A percentile compares a stretch with the other conserved stretches of the same genome.
phyloP scores from a whole-genome alignment of 2,888 invertebrate genomes.

The Ceratothoa steindachneri region DNA sequence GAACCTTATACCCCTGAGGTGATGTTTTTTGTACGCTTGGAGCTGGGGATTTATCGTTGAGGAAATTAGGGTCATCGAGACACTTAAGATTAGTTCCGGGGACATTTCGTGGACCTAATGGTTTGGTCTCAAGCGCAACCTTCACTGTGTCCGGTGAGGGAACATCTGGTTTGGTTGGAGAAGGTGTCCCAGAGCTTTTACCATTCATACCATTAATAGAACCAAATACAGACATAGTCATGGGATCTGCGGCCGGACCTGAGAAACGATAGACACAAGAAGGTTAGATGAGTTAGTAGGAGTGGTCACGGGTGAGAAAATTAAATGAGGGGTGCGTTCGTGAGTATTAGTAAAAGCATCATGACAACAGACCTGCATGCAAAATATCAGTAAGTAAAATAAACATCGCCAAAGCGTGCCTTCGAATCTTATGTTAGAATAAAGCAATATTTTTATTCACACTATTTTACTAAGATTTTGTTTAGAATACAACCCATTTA shows the following conservation, averaged over 20 bases:
- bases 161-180: slow-evolving; percentile 45
- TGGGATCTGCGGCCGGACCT: slow-evolving; percentile 40
- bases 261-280: slow-evolving; percentile 18
- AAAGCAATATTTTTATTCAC: background rate
- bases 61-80: slow-evolving; percentile 46
- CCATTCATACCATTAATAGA: slow-evolving; percentile 47
- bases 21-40: slow-evolving; percentile 24
- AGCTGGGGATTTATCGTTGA: slow-evolving; percentile 32
- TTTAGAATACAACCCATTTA: background rate
- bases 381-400: too few relatives aligned
- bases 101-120: slow-evolving; percentile 34
- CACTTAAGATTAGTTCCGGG: slow-evolving; percentile 46
- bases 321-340: background rate
- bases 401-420: too few relatives aligned
- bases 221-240: slow-evolving; percentile 46
- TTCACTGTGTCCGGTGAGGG: slow-evolving; percentile 31
- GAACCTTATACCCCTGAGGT: slow-evolving; percentile 34
- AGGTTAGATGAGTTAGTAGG: too few relatives aligned
- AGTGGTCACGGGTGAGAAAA: slow-evolving; percentile 1
- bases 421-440: background rate
- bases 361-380: too few relatives aligned
- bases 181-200: slow-evolving; percentile 45
- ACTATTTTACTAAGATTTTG: background rate
- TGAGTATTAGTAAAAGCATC: background rate
- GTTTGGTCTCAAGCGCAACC: slow-evolving; percentile 30